Evolutionary conservation across 2,113 vertebrate species (phyloP), one percentile per base, ranked within the genome.

Genomic region (Sinocyclocheilus rhinocerous): DNA sequence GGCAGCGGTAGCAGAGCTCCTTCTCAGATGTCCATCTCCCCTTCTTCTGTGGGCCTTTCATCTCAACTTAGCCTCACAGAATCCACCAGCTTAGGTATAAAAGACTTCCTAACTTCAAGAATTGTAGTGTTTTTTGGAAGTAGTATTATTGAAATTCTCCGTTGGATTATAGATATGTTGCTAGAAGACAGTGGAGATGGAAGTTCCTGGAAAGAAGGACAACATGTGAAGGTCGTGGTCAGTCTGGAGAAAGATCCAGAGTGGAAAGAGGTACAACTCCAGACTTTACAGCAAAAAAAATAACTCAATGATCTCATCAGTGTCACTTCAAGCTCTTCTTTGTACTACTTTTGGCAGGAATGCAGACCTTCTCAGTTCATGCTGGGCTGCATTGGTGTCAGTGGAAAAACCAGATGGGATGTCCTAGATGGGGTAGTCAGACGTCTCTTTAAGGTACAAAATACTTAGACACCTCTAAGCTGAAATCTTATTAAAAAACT

Each of bases 391-490:
- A 99, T 99, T 9, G 97, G 98, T 1, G 97, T 99, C 57, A 98
- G 98, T 6, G 97, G 97, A 24, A 99, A 99, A 94, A 99, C 98
- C 75, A 99, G 98, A 84, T 99, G 98, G 98, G 98, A 99, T 50
- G 97, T 99, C 12, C 94, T 99, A 89, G 98, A 99, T 42, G 98
- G 98, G 26, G 98, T 99, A 57, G 97, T 99, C 0, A 94, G 96
- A 6, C 95, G 98, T 0, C 93, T 99, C 6, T 99, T 99, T 55
- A 99, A 99, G 96, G 98, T 99, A 91, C 22, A 94, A 90, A 78
- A 13, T 33, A 48, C 45, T 48, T 48, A 48, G 10, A 48, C 0
- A 12, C 2, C 18, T 33, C n/a, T 45, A 4, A 70, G 16, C 7
- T 10, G 20, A 45, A 63, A 63, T 63, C 9, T 24, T 63, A 63